These are phyloP conservation scores for Rhynchotus rufescens DNA, from an alignment of 2,797 vertebrate genomes.

Conservation along the genomic window DNA sequence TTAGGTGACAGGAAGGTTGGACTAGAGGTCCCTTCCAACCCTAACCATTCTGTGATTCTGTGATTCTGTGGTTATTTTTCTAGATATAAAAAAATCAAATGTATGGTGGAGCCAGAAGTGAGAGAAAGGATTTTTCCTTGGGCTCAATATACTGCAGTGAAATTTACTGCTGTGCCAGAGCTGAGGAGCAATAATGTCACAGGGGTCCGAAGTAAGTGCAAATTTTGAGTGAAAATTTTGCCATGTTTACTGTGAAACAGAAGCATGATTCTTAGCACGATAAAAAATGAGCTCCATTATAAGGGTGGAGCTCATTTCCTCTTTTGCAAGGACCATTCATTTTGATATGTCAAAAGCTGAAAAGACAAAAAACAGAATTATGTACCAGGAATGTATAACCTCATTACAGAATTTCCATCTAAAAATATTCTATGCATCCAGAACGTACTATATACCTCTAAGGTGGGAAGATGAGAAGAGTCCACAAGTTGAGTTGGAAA, in stretches of 20 bases:
- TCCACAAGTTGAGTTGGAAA: background rate
- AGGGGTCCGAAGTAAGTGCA: background rate
- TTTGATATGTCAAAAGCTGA: background rate
- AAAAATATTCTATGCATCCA: background rate
- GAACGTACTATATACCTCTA: background rate
- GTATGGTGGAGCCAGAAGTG: background rate
- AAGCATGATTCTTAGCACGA: background rate
- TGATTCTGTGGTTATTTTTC: background rate
- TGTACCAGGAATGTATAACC: background rate
- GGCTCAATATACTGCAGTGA: conserved; percentile 4
- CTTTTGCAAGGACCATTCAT: background rate
- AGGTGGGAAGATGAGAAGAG: background rate
- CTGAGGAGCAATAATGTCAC: background rate
- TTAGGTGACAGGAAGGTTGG: background rate
- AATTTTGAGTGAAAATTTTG: background rate
- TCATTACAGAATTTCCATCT: background rate
- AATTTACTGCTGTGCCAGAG: conserved; percentile 9
- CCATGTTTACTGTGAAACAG: background rate
- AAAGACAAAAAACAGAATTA: background rate
- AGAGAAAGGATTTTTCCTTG: background rate
- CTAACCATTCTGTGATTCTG: no score
- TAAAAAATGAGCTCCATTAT: background rate
- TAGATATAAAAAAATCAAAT: conserved; percentile 8
- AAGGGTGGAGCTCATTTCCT: background rate
- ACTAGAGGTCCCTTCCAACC: no score